Conservation (phyloP, 1,140 invertebrate genomes). For the Chelonus insularis region DNA sequence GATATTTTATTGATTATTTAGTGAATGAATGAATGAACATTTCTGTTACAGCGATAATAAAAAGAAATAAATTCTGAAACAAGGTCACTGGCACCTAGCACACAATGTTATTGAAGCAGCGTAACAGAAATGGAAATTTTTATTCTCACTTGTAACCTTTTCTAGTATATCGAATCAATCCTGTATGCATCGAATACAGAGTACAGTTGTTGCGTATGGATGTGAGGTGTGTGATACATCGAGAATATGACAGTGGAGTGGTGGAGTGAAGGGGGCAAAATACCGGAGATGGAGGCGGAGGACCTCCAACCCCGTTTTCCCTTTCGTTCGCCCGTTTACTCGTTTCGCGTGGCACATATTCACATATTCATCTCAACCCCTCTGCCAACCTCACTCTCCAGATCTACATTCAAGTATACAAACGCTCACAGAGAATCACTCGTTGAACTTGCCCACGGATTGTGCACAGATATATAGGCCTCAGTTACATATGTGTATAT, state of each 20-base stretch:
- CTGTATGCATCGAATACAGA: not conserved
- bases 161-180: too few species aligned
- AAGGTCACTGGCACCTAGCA: too few species aligned
- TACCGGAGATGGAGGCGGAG: constrained; percentile 30
- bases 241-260: not conserved
- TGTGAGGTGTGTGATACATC: constrained; percentile 24
- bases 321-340: constrained; percentile 47
- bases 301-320: constrained; percentile 51
- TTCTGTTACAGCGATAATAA: too few species aligned
- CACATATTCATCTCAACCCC: constrained; percentile 47
- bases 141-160: too few species aligned
- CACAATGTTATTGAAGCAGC: too few species aligned
- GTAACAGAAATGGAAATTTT: too few species aligned
- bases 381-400: not conserved
- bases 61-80: too few species aligned
- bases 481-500: not conserved
- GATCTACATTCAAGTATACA: not conserved
- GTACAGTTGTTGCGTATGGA: constrained; percentile 9
- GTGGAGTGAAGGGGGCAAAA: not conserved
- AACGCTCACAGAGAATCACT: constrained; percentile 7
- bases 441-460: not conserved
- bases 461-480: constrained; percentile 32
- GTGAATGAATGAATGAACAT: too few species aligned
- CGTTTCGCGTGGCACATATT: constrained; percentile 49
- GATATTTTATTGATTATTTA: too few species aligned